These are phyloP conservation scores for Mirounga angustirostris DNA, from an alignment of 2,113 vertebrate species.

Conservation along the genomic window DNA sequence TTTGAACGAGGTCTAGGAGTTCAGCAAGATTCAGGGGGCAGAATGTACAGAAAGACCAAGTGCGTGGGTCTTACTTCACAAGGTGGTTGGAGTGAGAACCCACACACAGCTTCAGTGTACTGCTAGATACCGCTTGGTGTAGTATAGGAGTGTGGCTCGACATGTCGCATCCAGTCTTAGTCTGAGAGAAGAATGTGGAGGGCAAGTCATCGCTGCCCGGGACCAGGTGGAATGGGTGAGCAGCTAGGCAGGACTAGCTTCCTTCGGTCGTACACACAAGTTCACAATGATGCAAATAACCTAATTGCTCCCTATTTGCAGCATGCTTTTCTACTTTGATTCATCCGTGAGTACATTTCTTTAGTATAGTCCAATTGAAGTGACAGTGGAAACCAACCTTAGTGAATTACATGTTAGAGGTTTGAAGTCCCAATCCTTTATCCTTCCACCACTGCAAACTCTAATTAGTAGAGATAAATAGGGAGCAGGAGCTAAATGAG, in stretches of 20 bases:
- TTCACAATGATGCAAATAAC: not conserved
- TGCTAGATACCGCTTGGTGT: not conserved
- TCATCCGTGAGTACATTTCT: conserved; percentile 5
- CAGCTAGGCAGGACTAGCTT: not conserved
- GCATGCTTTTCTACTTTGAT: not conserved
- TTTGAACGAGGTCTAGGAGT: not conserved
- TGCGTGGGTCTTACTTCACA: not conserved
- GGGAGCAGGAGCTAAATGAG: not conserved
- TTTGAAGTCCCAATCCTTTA: not conserved
- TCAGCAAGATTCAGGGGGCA: not conserved
- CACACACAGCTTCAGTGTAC: not conserved
- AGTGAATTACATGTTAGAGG: not conserved
- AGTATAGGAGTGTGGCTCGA: not conserved
- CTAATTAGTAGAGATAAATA: not conserved
- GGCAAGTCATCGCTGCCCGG: not conserved
- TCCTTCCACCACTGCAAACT: not conserved
- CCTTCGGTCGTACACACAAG: not conserved
- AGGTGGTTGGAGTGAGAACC: not conserved
- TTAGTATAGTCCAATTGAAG: not conserved
- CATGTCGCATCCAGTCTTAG: not conserved
- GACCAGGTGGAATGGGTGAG: not conserved
- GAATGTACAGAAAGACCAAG: not conserved
- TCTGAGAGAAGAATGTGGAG: not conserved
- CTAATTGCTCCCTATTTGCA: not conserved
- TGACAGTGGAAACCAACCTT: not conserved